Percentiles rank a stretch among this genome's conserved stretches.
phyloP scores from a whole-genome alignment of 2,888 invertebrate genomes.

The Phaedon cochleariae region DNA sequence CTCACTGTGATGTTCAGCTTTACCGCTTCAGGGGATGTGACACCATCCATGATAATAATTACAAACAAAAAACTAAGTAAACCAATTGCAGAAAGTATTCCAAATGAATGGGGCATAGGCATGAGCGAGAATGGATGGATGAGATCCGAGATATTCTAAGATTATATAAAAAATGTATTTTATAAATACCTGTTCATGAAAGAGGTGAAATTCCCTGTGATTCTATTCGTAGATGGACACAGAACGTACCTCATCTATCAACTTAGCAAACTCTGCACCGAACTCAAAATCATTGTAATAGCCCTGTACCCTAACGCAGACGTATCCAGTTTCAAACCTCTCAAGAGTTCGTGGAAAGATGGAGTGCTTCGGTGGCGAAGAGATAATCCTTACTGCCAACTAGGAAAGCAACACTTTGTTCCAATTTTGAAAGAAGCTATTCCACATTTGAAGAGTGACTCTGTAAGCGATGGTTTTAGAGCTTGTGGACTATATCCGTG shows the following conservation, averaged over 20 bases:
- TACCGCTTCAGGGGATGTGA: too few relatives aligned
- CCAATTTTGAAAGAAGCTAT: slow-evolving; percentile 19
- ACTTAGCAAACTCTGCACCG: slow-evolving; percentile 43
- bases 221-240: slow-evolving; percentile 31
- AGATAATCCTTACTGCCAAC: slow-evolving; percentile 32
- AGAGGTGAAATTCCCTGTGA: slow-evolving; percentile 23
- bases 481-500: neutral
- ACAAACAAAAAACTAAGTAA: too few relatives aligned
- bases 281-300: too few relatives aligned
- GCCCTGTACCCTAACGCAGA: slow-evolving; percentile 39
- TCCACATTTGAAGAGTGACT: slow-evolving; percentile 2
- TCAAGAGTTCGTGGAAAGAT: slow-evolving; percentile 44
- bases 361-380: slow-evolving; percentile 50
- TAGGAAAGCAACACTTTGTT: slow-evolving; percentile 33
- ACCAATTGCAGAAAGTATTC: slow-evolving; percentile 15
- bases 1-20: too few relatives aligned
- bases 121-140: slow-evolving; percentile 39
- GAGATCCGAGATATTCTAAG: slow-evolving; percentile 30
- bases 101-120: slow-evolving; percentile 28
- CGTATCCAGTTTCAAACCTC: slow-evolving; percentile 45
- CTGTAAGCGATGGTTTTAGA: slow-evolving; percentile 24
- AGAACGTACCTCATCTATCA: slow-evolving; percentile 20
- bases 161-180: slow-evolving; percentile 30
- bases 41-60: too few relatives aligned
- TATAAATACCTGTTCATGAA: slow-evolving; percentile 20